These are phyloP conservation scores for Amitus sp. DNA, from an alignment of 2,888 invertebrate species.

Conservation along the genomic window DNA sequence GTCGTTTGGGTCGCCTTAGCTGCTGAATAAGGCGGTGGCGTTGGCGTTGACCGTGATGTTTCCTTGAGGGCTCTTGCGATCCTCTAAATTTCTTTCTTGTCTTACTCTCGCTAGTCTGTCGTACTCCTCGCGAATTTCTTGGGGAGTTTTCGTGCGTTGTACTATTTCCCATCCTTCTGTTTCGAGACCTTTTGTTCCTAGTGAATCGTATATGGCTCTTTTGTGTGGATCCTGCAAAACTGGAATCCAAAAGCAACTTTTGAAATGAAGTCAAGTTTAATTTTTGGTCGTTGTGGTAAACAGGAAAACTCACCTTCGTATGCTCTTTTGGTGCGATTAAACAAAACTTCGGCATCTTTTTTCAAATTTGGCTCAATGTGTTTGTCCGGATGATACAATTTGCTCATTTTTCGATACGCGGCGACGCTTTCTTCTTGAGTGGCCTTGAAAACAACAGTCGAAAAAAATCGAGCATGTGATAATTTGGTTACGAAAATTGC, in stretches of 20 bases:
- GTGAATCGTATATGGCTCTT: slow-evolving; percentile 92
- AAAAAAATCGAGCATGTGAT: neutral
- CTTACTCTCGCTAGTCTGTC: slow-evolving; percentile 86
- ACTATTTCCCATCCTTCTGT: slow-evolving; percentile 97
- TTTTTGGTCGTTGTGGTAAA: no score
- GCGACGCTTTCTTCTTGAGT: slow-evolving; percentile 90
- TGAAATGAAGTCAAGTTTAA: neutral
- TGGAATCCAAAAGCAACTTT: neutral
- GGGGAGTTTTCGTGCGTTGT: slow-evolving; percentile 89
- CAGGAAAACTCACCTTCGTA: slow-evolving; percentile 78
- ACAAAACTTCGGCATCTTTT: slow-evolving; percentile 90
- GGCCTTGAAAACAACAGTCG: slow-evolving; percentile 76
- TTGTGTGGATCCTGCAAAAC: slow-evolving; percentile 88
- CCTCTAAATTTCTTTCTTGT: slow-evolving; percentile 88
- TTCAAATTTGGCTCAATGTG: slow-evolving; percentile 86
- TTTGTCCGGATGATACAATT: slow-evolving; percentile 97
- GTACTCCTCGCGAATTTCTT: slow-evolving; percentile 97
- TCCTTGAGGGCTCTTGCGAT: slow-evolving; percentile 92
- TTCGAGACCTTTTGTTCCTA: slow-evolving; percentile 84
- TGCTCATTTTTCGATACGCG: slow-evolving; percentile 91
- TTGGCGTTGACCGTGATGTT: slow-evolving; percentile 88
- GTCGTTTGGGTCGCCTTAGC: slow-evolving; percentile 81
- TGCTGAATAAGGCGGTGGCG: slow-evolving; percentile 91
- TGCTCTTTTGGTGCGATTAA: slow-evolving; percentile 92
- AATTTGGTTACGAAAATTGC: no score